A percentile compares a stretch with the other conserved stretches of the same genome.
Conservation (phyloP, 1,140 invertebrate genomes). For the Portunus trituberculatus region DNA sequence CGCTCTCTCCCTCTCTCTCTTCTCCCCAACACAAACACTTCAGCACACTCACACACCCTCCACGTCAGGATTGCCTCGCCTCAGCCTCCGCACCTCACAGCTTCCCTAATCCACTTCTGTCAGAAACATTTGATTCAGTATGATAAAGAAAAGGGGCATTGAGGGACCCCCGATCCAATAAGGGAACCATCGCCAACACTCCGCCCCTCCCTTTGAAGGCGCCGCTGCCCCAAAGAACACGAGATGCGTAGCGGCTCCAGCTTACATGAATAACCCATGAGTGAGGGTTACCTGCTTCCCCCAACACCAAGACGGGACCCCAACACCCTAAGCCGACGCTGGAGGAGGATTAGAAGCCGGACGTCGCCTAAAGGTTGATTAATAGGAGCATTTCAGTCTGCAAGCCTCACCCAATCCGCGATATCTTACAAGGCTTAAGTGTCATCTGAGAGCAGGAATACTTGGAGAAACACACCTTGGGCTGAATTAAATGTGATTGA, state of each 20-base stretch:
- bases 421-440: too few relatives aligned
- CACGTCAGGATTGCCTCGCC: background rate
- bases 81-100: background rate
- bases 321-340: background rate
- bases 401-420: too few relatives aligned
- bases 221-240: background rate
- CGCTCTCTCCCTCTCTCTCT: background rate
- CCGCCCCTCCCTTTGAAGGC: background rate
- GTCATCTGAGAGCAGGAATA: too few relatives aligned
- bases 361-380: background rate
- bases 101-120: background rate
- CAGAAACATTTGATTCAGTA: conserved; percentile 4
- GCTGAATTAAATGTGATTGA: too few relatives aligned
- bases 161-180: background rate
- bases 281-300: background rate
- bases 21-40: background rate
- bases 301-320: background rate
- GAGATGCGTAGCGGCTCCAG: background rate
- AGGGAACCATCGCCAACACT: background rate
- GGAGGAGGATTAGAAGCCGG: background rate
- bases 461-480: too few relatives aligned
- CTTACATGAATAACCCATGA: background rate
- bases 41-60: background rate
- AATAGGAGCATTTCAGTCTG: too few relatives aligned
- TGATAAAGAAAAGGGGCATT: background rate